Evolutionary conservation across 2,888 invertebrate species (phyloP), one percentile per base, ranked within the genome.

Genomic region (Nephrotoma guestfalica): DNA sequence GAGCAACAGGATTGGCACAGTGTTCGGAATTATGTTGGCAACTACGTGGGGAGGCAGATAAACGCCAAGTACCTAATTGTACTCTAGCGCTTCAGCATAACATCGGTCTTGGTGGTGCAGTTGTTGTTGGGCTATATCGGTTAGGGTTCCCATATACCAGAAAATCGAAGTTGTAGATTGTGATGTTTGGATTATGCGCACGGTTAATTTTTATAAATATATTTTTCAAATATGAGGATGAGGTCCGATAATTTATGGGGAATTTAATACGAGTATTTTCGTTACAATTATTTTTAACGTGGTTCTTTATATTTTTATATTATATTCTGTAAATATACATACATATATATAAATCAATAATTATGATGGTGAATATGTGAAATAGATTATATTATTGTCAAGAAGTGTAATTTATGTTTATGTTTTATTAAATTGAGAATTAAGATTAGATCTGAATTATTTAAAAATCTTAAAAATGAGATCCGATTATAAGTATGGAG

Each of bases 51-150:
- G 92, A 94, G 90, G 97, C 97, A 57, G 97, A 94, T 40, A 94
- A 94, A 88, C 93, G 97, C 86, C 95, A 95, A 90, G 93, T 93
- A 4, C 87, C 89, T 41, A 94, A 95, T 88, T 98, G 96, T 0
- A 94, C 95, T 89, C 91, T 98, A 86, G 99, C 96, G 0, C 93
- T 99, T 71, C 99, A 99, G 91, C 99, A 99, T 90, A 99, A 99
- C 91, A 94, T 99, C 89, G 99, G 99, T 71, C 92, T 97, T 30
- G 99, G 99, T 86, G 99, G 99, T 43, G 99, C 99, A 85, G 98
- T 95, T 2, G 97, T 99, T 84, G 95, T 99, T 87, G 96, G 94
- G 40, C 93, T 99, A 86, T 99, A 99, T 91, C 94, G 94, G 88
- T 93, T 96, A 88, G 99, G 98, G n/a, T 98, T 97, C 91, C 93